These are phyloP conservation scores for Campoletis sonorensis DNA, from an alignment of 1,140 invertebrate genomes.

Conservation along the genomic window DNA sequence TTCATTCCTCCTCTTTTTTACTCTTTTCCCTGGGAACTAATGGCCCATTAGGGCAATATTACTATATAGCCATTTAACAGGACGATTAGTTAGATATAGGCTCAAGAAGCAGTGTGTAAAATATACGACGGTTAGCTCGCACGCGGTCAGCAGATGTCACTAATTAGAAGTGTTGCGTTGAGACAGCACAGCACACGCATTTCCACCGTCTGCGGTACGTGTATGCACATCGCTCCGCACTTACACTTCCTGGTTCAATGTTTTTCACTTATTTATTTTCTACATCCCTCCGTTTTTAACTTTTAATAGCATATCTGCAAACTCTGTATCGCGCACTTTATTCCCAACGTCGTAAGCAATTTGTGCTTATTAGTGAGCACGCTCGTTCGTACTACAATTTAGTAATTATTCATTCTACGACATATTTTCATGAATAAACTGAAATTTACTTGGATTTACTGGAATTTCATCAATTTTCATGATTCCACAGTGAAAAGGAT, in stretches of 20 bases:
- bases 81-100: conserved; percentile 11
- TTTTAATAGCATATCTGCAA: background rate
- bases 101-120: conserved; percentile 18
- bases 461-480: too few species aligned
- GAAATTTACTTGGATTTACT: too few species aligned
- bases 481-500: too few species aligned
- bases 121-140: conserved; percentile 27
- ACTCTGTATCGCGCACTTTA: background rate
- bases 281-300: background rate
- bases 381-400: too few species aligned
- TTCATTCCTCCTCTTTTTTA: background rate
- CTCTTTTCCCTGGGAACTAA: background rate
- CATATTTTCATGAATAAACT: too few species aligned
- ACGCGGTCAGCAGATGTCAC: conserved; percentile 33
- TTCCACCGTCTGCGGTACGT: conserved; percentile 34
- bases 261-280: background rate
- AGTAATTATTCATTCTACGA: too few species aligned
- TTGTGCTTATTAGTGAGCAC: too few species aligned
- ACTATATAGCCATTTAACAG: conserved; percentile 20
- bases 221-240: conserved; percentile 11
- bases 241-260: background rate
- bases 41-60: conserved; percentile 2
- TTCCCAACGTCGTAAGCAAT: too few species aligned
- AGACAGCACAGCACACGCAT: conserved; percentile 35
- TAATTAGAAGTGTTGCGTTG: conserved; percentile 33